These are phyloP conservation scores for Forbesichthys papilliferus DNA, from an alignment of 2,113 vertebrate genomes.

Conservation along the genomic window DNA sequence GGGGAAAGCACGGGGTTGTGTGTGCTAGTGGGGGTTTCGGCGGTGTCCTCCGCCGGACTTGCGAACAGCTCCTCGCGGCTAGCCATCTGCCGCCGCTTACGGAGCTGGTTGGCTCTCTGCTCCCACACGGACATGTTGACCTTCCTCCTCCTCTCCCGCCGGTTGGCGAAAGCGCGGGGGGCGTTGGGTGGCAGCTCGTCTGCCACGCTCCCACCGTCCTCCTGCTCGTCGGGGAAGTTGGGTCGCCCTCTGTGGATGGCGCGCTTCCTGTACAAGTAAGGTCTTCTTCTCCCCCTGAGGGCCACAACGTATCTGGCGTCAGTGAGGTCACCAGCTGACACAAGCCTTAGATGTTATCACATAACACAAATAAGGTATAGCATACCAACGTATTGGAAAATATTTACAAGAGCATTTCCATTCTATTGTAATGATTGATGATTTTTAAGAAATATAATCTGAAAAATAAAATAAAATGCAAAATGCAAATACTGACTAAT, in stretches of 20 bases:
- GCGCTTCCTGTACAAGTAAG: slow-evolving; percentile 80
- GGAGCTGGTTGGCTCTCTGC: slow-evolving; percentile 93
- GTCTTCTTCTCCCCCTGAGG: slow-evolving; percentile 77
- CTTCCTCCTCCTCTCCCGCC: slow-evolving; percentile 87
- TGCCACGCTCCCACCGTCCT: background rate
- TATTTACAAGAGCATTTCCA: slow-evolving; percentile 53
- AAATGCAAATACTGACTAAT: slow-evolving; percentile 30
- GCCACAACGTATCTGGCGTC: slow-evolving; percentile 43
- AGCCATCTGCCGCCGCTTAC: slow-evolving; percentile 93
- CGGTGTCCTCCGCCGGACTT: slow-evolving; percentile 68
- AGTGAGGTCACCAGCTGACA: slow-evolving; percentile 24
- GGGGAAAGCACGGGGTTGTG: slow-evolving; percentile 49
- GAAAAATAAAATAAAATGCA: slow-evolving; percentile 42
- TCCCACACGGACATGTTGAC: slow-evolving; percentile 98
- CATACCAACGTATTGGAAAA: slow-evolving; percentile 29
- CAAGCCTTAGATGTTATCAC: slow-evolving; percentile 5
- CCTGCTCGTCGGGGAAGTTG: slow-evolving; percentile 67
- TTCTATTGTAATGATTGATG: slow-evolving; percentile 37
- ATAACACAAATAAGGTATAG: slow-evolving; percentile 32
- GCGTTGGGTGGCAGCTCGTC: slow-evolving; percentile 44
- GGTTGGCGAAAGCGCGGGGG: slow-evolving; percentile 70
- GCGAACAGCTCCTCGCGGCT: slow-evolving; percentile 90
- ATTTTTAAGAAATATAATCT: slow-evolving; percentile 14
- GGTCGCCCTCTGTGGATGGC: slow-evolving; percentile 79
- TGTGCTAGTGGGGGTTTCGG: slow-evolving; percentile 63